Conservation (phyloP, 2,888 invertebrate genomes). For the Anoplius nigerrimus region DNA sequence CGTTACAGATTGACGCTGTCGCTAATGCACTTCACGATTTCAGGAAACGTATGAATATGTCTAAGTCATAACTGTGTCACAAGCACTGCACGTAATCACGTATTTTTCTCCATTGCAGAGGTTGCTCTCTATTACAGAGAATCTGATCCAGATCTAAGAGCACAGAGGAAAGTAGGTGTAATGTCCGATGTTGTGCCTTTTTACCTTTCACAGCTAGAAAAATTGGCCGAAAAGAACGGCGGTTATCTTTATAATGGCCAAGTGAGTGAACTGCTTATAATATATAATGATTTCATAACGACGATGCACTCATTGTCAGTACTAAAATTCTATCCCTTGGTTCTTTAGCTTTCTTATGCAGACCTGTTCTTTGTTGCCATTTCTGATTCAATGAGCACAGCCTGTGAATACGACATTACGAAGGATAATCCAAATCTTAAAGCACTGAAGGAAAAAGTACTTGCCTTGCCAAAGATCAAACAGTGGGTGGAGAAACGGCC, state of each 20-base stretch:
- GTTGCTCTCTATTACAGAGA: constrained; percentile 58
- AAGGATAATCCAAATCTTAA: constrained; percentile 58
- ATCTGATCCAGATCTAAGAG: constrained; percentile 54
- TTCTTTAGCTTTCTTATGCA: constrained; percentile 66
- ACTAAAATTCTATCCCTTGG: constrained; percentile 22
- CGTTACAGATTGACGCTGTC: constrained; percentile 61
- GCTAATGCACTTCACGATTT: constrained; percentile 62
- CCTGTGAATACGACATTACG: constrained; percentile 56
- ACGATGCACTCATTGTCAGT: neutral
- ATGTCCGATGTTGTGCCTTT: constrained; percentile 59
- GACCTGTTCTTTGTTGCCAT: constrained; percentile 67
- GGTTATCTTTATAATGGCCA: constrained; percentile 66
- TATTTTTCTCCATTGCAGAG: constrained; percentile 40
- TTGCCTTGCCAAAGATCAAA: constrained; percentile 56
- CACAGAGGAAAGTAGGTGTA: constrained; percentile 57
- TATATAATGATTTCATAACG: neutral
- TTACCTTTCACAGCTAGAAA: constrained; percentile 61
- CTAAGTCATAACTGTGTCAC: neutral
- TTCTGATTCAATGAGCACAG: constrained; percentile 55
- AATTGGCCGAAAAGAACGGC: constrained; percentile 56
- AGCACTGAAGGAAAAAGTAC: constrained; percentile 57
- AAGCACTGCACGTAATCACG: neutral
- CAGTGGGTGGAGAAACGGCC: constrained; percentile 60
- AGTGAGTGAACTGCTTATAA: constrained; percentile 37
- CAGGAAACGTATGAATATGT: constrained; percentile 56